Evolutionary conservation across 2,797 vertebrate species (phyloP).

Genomic region (Triplophysa bombifrons): DNA sequence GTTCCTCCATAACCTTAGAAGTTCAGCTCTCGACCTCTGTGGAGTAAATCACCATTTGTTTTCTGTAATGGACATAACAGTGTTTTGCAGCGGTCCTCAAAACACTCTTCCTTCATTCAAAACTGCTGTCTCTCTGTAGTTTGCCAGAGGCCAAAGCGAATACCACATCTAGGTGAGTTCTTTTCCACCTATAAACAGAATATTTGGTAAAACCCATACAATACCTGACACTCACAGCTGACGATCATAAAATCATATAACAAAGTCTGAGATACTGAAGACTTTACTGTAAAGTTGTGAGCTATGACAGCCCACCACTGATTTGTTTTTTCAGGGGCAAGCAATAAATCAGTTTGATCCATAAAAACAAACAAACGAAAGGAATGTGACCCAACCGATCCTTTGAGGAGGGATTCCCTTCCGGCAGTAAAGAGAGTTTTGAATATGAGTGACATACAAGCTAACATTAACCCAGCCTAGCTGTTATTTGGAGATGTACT

Average conservation of each 20-base stretch:
- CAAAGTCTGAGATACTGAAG: background rate
- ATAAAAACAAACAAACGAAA: background rate
- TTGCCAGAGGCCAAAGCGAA: background rate
- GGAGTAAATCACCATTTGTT: constrained; percentile 29
- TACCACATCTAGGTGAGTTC: background rate
- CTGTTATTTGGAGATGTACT: constrained; percentile 26
- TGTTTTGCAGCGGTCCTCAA: background rate
- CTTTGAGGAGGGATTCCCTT: background rate
- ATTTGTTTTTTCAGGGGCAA: background rate
- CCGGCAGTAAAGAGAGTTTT: background rate
- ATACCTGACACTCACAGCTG: background rate
- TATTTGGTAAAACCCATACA: background rate
- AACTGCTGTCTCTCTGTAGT: background rate
- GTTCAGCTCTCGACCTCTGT: background rate
- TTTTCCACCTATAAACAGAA: background rate
- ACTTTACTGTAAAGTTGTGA: background rate
- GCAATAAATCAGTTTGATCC: background rate
- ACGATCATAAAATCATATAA: background rate
- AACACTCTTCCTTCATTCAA: background rate
- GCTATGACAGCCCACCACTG: background rate
- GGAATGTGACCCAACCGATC: background rate
- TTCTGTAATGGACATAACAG: constrained; percentile 3
- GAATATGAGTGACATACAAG: constrained; percentile 27
- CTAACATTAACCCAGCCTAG: constrained; percentile 20
- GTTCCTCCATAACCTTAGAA: constrained; percentile 12